phyloP scores from a whole-genome alignment of 1,140 invertebrate species.

The Drosophila baimaii region DNA sequence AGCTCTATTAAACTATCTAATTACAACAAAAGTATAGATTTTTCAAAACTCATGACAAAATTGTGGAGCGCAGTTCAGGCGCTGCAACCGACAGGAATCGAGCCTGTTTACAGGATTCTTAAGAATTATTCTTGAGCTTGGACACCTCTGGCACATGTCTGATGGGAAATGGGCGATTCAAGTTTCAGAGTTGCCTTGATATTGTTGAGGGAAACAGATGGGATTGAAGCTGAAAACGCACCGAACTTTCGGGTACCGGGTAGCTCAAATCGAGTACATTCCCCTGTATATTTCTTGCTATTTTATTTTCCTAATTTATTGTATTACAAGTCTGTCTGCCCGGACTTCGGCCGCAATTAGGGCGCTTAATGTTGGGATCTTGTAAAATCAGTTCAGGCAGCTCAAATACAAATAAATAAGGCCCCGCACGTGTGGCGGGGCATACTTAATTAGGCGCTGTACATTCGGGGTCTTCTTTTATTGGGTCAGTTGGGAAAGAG shows the following conservation, averaged over 20 bases:
- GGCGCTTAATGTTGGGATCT: conserved; percentile 7
- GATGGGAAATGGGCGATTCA: too few relatives aligned
- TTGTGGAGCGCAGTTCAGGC: too few relatives aligned
- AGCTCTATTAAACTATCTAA: too few relatives aligned
- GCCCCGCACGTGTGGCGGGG: conserved; percentile 8
- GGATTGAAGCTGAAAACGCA: too few relatives aligned
- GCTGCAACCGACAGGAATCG: too few relatives aligned
- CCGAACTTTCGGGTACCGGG: neutral
- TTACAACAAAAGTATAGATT: too few relatives aligned
- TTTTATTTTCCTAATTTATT: neutral
- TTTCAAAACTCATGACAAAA: too few relatives aligned
- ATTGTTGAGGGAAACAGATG: too few relatives aligned
- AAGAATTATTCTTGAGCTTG: too few relatives aligned
- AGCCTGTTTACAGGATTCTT: too few relatives aligned
- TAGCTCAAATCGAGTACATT: neutral
- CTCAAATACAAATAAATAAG: conserved; percentile 28
- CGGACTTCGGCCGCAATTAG: neutral
- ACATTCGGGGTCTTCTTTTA: conserved; percentile 6
- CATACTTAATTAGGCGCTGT: conserved; percentile 3
- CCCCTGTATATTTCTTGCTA: neutral
- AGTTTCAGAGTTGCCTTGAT: too few relatives aligned
- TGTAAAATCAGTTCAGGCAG: conserved; percentile 4
- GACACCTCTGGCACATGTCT: too few relatives aligned
- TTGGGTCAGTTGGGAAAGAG: conserved; percentile 1
- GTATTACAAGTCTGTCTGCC: neutral